A percentile compares a stretch with the other conserved stretches of the same genome.
These are phyloP conservation scores for Xenopus tropicalis DNA, from an alignment of 2,113 vertebrate genomes.

Conservation along the genomic window UCB_Xtro_10.0 CM004448.2:123698001-123698500, in stretches of 20 bases:
- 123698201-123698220: slow-evolving; percentile 26
- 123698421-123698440: no score
- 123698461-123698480: no score
- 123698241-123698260: slow-evolving; percentile 41
- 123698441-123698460: no score
- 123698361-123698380: no score
- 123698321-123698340: no score
- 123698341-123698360: no score
- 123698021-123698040: no score
- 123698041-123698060: background rate
- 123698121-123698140: slow-evolving; percentile 9
- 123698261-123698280: slow-evolving; percentile 42
- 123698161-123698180: slow-evolving; percentile 33
- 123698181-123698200: slow-evolving; percentile 25
- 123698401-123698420: no score
- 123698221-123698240: slow-evolving; percentile 43
- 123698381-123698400: no score
- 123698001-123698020: background rate
- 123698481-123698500: no score
- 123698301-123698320: background rate
- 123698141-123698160: slow-evolving; percentile 19
- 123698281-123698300: slow-evolving; percentile 10
- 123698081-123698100: background rate
- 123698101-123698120: slow-evolving; percentile 5
- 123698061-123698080: background rate